A percentile compares a stretch with the other conserved stretches of the same genome.
Evolutionary conservation across 2,113 vertebrate species (phyloP).

Genomic region (Pseudorasbora parva): DNA sequence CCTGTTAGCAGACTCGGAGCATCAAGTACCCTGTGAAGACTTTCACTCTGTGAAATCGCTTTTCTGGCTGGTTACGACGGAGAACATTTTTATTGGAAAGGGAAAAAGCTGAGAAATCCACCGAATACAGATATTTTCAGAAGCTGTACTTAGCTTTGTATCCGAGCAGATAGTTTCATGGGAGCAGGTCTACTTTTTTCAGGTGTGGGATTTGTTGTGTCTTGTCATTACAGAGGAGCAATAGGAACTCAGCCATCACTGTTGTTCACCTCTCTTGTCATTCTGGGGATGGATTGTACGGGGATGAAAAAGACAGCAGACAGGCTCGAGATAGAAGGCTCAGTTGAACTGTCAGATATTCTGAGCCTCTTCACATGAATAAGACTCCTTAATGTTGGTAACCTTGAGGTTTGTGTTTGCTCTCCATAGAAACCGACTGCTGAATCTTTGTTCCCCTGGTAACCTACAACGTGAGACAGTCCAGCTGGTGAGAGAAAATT

Average conservation of each 20-base stretch:
- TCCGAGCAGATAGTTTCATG: conserved; percentile 22
- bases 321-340: conserved; percentile 38
- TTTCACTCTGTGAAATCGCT: conserved; percentile 6
- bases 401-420: conserved; percentile 50
- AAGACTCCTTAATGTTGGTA: conserved; percentile 55
- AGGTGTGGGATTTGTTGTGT: conserved; percentile 40
- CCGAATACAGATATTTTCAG: conserved; percentile 22
- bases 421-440: conserved; percentile 44
- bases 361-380: conserved; percentile 49
- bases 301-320: conserved; percentile 49
- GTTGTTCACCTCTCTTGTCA: conserved; percentile 45
- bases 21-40: conserved; percentile 7
- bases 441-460: conserved; percentile 34
- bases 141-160: conserved; percentile 10
- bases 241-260: conserved; percentile 12
- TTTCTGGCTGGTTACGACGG: not conserved
- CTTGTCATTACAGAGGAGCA: conserved; percentile 26
- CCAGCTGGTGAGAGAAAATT: conserved; percentile 36
- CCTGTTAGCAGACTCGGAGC: conserved; percentile 56
- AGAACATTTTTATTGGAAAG: not conserved
- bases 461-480: conserved; percentile 30
- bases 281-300: conserved; percentile 38
- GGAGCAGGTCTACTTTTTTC: conserved; percentile 16
- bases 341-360: conserved; percentile 50
- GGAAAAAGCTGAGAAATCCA: not conserved